Percentiles rank a stretch among this genome's conserved stretches.
phyloP scores from a whole-genome alignment of 1,140 invertebrate species.

The Orussus abietinus region DNA sequence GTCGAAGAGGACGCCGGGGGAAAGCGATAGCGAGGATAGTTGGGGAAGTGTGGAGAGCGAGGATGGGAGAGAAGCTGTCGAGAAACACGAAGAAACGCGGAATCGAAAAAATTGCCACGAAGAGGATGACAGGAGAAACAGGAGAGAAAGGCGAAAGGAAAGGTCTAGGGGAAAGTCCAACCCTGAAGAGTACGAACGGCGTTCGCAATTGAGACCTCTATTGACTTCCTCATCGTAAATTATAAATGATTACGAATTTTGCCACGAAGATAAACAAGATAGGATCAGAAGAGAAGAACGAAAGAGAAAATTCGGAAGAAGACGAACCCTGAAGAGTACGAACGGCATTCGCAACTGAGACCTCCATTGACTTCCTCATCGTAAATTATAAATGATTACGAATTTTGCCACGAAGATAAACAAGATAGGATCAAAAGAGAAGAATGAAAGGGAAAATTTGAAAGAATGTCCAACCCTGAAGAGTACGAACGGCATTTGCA shows the following conservation, averaged over 20 bases:
- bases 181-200: too few relatives aligned
- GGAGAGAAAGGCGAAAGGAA: constrained; percentile 11
- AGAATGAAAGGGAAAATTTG: constrained; percentile 10
- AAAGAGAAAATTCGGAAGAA: too few relatives aligned
- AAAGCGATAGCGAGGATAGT: constrained; percentile 36
- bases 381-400: too few relatives aligned
- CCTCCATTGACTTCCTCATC: too few relatives aligned
- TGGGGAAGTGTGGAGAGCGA: constrained; percentile 42
- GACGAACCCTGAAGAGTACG: too few relatives aligned
- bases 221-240: constrained; percentile 25
- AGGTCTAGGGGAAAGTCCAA: constrained; percentile 2
- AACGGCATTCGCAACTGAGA: too few relatives aligned
- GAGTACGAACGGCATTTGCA: constrained; percentile 15
- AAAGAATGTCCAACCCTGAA: too few relatives aligned
- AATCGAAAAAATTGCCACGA: neutral
- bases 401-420: constrained; percentile 1
- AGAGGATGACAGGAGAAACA: constrained; percentile 9
- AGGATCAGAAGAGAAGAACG: neutral
- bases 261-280: neutral
- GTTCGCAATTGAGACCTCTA: constrained; percentile 32
- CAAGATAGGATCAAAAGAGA: constrained; percentile 8
- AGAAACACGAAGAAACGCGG: neutral
- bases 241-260: too few relatives aligned
- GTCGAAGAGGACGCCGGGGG: constrained; percentile 15
- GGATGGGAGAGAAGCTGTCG: constrained; percentile 7